phyloP scores from a whole-genome alignment of 2,888 invertebrate species.

The Anticlea derivata region DNA sequence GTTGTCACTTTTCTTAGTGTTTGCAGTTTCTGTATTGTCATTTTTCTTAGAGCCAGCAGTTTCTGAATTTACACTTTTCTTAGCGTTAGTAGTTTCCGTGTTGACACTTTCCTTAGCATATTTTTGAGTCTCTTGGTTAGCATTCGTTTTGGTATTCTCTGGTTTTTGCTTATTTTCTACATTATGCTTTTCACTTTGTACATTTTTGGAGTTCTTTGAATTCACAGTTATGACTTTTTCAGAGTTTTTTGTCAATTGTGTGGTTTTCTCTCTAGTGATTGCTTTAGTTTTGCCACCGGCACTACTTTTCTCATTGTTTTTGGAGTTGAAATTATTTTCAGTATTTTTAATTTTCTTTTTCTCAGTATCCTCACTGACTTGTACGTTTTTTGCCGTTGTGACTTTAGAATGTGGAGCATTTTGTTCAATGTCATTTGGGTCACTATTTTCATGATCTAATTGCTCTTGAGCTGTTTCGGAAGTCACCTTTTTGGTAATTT shows the following conservation, averaged over 20 bases:
- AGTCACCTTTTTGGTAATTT: slow-evolving; percentile 7
- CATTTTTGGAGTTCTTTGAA: slow-evolving; percentile 18
- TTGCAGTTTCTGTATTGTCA: slow-evolving; percentile 1
- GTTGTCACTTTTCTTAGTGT: not conserved
- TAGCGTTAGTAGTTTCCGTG: not conserved
- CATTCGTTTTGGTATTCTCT: not conserved
- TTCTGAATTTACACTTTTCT: slow-evolving; percentile 8
- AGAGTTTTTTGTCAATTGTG: slow-evolving; percentile 10
- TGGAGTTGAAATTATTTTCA: not conserved
- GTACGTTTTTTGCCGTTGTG: not conserved
- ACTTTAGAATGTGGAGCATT: not conserved
- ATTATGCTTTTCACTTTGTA: slow-evolving; percentile 12
- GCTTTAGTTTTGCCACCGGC: not conserved
- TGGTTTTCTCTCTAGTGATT: not conserved
- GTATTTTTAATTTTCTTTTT: not conserved
- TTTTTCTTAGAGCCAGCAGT: slow-evolving; percentile 6
- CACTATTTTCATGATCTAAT: not conserved
- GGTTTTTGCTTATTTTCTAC: slow-evolving; percentile 4
- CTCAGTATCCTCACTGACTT: not conserved
- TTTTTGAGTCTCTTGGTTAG: too few species aligned
- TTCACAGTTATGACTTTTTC: slow-evolving; percentile 21
- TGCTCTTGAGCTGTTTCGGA: slow-evolving; percentile 2
- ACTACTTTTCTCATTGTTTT: not conserved
- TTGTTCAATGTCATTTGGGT: not conserved
- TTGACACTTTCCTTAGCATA: not conserved